Conservation (phyloP, 2,113 vertebrate genomes). For the Prolemur simus region DNA sequence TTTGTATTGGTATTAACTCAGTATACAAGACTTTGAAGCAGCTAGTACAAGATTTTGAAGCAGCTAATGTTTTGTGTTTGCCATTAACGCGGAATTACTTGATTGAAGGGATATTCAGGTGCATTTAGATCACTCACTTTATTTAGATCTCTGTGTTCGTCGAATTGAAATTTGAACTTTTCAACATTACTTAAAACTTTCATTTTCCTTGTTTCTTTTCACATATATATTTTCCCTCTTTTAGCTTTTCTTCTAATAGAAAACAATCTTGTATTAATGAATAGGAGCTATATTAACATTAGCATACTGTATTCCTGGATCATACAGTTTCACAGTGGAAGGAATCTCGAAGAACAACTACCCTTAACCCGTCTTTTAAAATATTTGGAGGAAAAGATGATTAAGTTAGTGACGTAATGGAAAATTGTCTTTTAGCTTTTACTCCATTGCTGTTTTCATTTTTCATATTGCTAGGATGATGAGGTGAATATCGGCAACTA, state of each 20-base stretch:
- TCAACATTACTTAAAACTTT: slow-evolving; percentile 42
- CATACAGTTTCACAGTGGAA: not conserved
- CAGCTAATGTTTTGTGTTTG: not conserved
- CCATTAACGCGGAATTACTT: not conserved
- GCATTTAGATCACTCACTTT: not conserved
- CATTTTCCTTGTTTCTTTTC: not conserved
- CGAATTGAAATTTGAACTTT: slow-evolving; percentile 48
- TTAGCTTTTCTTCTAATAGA: not conserved
- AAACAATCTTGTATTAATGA: not conserved
- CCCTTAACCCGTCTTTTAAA: not conserved
- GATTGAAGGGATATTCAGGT: not conserved
- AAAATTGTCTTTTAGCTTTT: not conserved
- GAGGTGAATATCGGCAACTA: not conserved
- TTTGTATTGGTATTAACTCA: not conserved
- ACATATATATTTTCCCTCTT: not conserved
- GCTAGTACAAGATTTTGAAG: not conserved
- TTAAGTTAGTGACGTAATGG: not conserved
- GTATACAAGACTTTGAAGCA: slow-evolving; percentile 12
- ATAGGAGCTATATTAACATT: not conserved
- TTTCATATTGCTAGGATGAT: slow-evolving; percentile 7
- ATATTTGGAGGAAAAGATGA: not conserved
- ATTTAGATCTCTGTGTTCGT: slow-evolving; percentile 24
- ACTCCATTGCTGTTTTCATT: not conserved
- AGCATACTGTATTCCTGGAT: slow-evolving; percentile 28
- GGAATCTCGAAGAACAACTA: not conserved